Evolutionary conservation across 2,888 invertebrate species (phyloP), one percentile per base, ranked within the genome.

Genomic region (Andrena trimmerana): DNA sequence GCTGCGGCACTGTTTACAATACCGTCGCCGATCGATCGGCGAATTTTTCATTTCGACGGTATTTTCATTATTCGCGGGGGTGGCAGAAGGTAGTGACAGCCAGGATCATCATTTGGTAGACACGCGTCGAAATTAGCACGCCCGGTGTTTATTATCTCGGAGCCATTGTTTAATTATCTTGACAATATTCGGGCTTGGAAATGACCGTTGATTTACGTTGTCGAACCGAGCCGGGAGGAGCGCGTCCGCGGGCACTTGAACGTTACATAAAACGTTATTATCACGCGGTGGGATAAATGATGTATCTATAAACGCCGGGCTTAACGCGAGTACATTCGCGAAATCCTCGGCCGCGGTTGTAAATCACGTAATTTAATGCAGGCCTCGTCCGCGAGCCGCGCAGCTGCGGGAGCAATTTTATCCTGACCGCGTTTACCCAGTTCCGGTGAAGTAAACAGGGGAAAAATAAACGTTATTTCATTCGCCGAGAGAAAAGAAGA

Each of bases 321-420:
- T 82, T 79, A 86, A 86, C 68, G 52, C 83, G 65, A 81, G 77
- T 79, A 68, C 67, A 69, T 80, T 79, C 63, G 81, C 75, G 71
- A 84, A 82, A 76, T 36, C 72, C 57, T 73, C 76, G 50, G 24
- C 77, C 16, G 8, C 54, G 59, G 52, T 54, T 68, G 79, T 83
- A 83, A 83, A 85, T 87, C 88, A 77, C 16, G 48, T 59, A 67
- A 88, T 85, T 85, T 85, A 88, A 87, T 76, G 67, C 54, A 73
- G 62, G 33, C 67, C 67, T 68, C 67, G 67, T 16, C 52, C 59
- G 48, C 54, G 62, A 7, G 72, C 48, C 62, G 54, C 65, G 63
- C 67, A 76, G 48, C n/a, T 75, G 76, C 54, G 78, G 78, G 60
- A 24, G 76, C 68, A 76, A 88, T 88, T 83, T 67, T 68, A 77